Evolutionary conservation across 2,113 vertebrate genomes (phyloP), one percentile per base, ranked within the genome.

Genomic region (Myrmecophaga tridactyla): DNA sequence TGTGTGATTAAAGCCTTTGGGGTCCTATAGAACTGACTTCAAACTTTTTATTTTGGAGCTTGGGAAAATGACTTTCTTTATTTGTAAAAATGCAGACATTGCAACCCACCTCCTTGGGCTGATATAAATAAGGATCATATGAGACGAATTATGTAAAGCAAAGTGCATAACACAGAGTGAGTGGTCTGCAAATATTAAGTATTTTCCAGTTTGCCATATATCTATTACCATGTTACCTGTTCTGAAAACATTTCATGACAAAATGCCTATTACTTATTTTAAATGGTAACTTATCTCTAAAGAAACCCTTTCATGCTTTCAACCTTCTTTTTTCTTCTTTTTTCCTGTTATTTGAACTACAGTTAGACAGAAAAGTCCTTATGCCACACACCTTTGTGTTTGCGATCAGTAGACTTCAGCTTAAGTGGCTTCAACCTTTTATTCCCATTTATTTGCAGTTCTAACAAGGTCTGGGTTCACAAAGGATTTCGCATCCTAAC

Each of bases 51-150:
- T n/a, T 39, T 62, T 62, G 6, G 20, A 82, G n/a, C 65, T 77
- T 73, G 48, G 70, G 81, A 88, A 95, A 94, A 94, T 69, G 3
- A 86, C 56, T 84, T 77, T 90, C 18, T 77, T 69, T 36, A 81
- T 75, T 77, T 95, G 34, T 63, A 56, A 90, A 96, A 75, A 75
- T 27, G 27, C 86, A 14, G 6, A 15, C n/a, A 5, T n/a, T 77
- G 60, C n/a, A 75, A 14, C 41, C 23, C 18, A 46, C 18, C 23
- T 58, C 17, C 20, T 92, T 2, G 1, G 51, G 46, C 15, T 77
- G 23, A 84, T 72, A 69, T 53, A 58, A 75, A 56, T 11, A 58
- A 70, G 31, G 41, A 58, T 75, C 58, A 39, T 6, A 75, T 0
- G 7, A 62, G 63, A 70, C 56, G 51, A 72, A 90, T 17, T 63